phyloP scores from a whole-genome alignment of 92 coral and sea anemone genomes.

The Porites cylindrica region DNA sequence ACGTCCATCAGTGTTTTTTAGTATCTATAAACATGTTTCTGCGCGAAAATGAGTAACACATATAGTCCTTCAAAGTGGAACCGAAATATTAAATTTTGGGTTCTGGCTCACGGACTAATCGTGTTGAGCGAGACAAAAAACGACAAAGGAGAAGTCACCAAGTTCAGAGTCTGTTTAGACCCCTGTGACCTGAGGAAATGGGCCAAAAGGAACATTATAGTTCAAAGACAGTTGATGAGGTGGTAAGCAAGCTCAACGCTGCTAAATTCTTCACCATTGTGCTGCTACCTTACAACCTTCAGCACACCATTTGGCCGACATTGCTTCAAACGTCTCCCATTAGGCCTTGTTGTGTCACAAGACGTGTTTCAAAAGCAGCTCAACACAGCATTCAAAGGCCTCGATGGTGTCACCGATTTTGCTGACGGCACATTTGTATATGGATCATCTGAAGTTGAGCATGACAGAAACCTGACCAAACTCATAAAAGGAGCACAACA shows the following conservation, averaged over 20 bases:
- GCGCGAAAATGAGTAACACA: slow-evolving; percentile 18
- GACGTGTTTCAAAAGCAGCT: no score
- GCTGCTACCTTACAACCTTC: slow-evolving; percentile 57
- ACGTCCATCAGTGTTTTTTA: slow-evolving; percentile 31
- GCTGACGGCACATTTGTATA: slow-evolving; percentile 64
- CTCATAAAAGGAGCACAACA: slow-evolving; percentile 10
- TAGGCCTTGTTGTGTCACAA: slow-evolving; percentile 38
- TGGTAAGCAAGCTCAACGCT: slow-evolving; percentile 43
- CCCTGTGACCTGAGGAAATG: slow-evolving; percentile 44
- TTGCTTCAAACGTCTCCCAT: slow-evolving; percentile 52
- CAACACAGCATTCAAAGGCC: slow-evolving; percentile 45
- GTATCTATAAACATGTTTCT: slow-evolving; percentile 29
- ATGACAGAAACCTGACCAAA: slow-evolving; percentile 9
- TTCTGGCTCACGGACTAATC: slow-evolving; percentile 34
- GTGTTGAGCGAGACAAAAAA: no score
- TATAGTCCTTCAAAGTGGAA: slow-evolving; percentile 34
- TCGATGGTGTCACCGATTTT: slow-evolving; percentile 60
- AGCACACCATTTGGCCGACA: slow-evolving; percentile 9
- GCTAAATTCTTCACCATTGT: slow-evolving; percentile 65
- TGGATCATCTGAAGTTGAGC: slow-evolving; percentile 28
- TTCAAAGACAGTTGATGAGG: slow-evolving; percentile 47
- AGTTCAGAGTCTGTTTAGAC: slow-evolving; percentile 47
- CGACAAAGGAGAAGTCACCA: no score
- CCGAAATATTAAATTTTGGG: slow-evolving; percentile 34
- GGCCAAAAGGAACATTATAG: slow-evolving; percentile 44